phyloP scores from a whole-genome alignment of 1,140 invertebrate species.

The Drosophila simulans region DNA sequence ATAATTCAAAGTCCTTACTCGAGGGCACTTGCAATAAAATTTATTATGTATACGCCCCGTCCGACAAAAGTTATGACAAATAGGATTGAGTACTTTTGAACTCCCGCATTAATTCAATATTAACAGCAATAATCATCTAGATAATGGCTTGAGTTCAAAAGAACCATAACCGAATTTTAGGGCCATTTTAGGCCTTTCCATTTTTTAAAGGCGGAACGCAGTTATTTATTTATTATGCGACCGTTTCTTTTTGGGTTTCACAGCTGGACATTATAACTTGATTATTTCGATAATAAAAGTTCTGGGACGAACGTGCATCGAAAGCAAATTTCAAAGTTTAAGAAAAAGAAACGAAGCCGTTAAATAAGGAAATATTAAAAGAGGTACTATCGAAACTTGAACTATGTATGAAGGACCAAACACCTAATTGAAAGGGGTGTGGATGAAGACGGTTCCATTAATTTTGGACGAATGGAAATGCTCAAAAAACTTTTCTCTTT shows the following conservation, averaged over 20 bases:
- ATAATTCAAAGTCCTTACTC: constrained; percentile 24
- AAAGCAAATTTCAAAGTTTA: constrained; percentile 51
- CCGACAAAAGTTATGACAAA: constrained; percentile 36
- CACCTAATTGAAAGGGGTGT: constrained; percentile 44
- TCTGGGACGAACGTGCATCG: constrained; percentile 58
- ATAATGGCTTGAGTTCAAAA: constrained; percentile 63
- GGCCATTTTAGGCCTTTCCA: constrained; percentile 53
- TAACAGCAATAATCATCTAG: constrained; percentile 48
- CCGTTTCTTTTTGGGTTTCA: constrained; percentile 31
- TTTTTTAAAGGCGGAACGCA: constrained; percentile 20
- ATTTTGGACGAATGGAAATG: constrained; percentile 30
- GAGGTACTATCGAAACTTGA: constrained; percentile 39
- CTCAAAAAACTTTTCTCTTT: constrained; percentile 22
- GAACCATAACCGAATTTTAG: constrained; percentile 49
- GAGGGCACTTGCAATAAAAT: constrained; percentile 26
- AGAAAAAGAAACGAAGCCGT: constrained; percentile 1
- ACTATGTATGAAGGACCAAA: constrained; percentile 46
- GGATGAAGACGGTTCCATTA: constrained; percentile 22
- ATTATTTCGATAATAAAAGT: constrained; percentile 77
- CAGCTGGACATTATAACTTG: constrained; percentile 68
- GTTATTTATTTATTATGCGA: constrained; percentile 76
- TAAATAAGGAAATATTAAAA: constrained; percentile 33
- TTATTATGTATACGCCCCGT: constrained; percentile 39
- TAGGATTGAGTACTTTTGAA: constrained; percentile 26
- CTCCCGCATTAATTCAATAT: constrained; percentile 3